phyloP scores from a whole-genome alignment of 1,140 invertebrate genomes.

The Apis mellifera region DNA sequence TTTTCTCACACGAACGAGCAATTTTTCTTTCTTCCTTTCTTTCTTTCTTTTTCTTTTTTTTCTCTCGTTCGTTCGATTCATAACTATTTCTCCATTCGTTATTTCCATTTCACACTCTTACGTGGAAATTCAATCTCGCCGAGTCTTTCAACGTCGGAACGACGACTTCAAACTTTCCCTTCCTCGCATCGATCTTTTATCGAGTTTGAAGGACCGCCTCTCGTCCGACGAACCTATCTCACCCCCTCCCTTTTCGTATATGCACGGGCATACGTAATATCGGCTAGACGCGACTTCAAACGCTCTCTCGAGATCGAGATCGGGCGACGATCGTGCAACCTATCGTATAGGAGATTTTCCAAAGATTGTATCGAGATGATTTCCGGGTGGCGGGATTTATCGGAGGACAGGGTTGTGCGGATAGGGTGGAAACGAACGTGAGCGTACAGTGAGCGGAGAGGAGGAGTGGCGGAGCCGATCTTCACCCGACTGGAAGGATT shows the following conservation, averaged over 20 bases:
- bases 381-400: slow-evolving; percentile 36
- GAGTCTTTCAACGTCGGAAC: neutral
- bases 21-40: no score
- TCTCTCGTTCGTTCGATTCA: no score
- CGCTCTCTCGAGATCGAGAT: neutral
- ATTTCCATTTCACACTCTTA: no score
- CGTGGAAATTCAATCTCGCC: neutral
- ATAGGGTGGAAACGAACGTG: no score
- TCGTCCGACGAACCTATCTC: neutral
- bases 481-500: slow-evolving; percentile 50
- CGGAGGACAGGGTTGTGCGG: no score
- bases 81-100: no score
- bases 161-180: no score
- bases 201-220: neutral
- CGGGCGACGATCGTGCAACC: neutral
- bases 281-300: slow-evolving; percentile 19
- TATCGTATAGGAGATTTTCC: slow-evolving; percentile 15
- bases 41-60: no score
- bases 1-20: no score
- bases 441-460: no score
- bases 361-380: slow-evolving; percentile 43
- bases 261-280: slow-evolving; percentile 18
- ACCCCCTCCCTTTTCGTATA: no score
- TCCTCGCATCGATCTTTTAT: slow-evolving; percentile 9
- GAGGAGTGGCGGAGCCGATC: slow-evolving; percentile 30